Evolutionary conservation across 2,888 invertebrate genomes (phyloP), one percentile per base, ranked within the genome.

Genomic region (Tachina lurida): DNA sequence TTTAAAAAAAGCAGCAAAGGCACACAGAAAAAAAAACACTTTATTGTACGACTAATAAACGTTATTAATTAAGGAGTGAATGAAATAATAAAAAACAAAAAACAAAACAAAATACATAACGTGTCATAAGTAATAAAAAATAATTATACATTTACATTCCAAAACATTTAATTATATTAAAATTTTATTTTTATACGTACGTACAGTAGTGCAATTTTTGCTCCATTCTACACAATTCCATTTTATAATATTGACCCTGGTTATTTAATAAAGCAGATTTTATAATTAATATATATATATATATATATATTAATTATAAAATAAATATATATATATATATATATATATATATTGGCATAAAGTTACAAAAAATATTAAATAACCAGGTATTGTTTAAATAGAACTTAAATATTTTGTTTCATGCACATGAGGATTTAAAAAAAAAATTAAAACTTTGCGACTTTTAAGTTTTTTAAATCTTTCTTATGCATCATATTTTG

Each of bases 71-170:
- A 54, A 17, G 67, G n/a, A 54, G 43, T 58, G 45, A 63, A 41
- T 45, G 5, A 13, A 13, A 13, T 7, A 31, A 41, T 17, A 43
- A 12, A 45, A 9, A 31, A 31, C 9, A 17, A 41, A 63, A 45
- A 1, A 2, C 10, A 45, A 60, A 17, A n/a, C 5, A 22, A 56
- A 58, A 31, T 62, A 45, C 45, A 62, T 62, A 70, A 19, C 49
- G 62, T 70, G 70, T 71, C 63, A 71, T 63, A 79, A 62, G 71
- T 63, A 79, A 71, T 71, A 79, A 79, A 62, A 79, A 15, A 47
- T 78, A 62, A 70, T 62, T 78, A 15, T 10, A 45, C 17, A 78
- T 62, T 54, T 52, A 62, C 70, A 70, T 62, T 78, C 70, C 70
- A 62, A 62, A 45, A 5, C 13, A 41, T 67, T 76, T 60, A 70